These are phyloP conservation scores for Caretta caretta DNA, from an alignment of 2,113 vertebrate species.

Conservation along the genomic window DNA sequence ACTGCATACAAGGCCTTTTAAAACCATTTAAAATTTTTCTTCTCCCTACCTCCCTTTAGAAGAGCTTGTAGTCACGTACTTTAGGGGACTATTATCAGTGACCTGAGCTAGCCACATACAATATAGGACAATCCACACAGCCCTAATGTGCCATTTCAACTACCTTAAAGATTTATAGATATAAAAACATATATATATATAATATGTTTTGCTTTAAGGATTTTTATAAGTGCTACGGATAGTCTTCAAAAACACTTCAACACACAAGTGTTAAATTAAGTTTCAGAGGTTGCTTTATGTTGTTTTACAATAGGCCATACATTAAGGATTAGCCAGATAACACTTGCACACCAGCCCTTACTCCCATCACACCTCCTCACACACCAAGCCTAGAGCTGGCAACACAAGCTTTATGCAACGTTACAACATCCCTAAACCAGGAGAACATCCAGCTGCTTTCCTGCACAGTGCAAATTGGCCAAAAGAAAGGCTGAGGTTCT, in stretches of 20 bases:
- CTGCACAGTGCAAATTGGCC: neutral
- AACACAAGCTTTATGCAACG: neutral
- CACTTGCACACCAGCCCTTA: neutral
- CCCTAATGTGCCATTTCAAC: neutral
- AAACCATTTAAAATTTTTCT: neutral
- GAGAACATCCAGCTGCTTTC: neutral
- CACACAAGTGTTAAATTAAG: neutral
- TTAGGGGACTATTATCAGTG: neutral
- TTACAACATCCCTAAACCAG: fast-evolving
- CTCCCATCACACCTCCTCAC: neutral
- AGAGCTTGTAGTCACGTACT: neutral
- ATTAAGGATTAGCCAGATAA: neutral
- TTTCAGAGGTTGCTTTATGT: neutral
- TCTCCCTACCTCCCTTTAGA: neutral
- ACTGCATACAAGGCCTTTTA: neutral
- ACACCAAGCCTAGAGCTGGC: neutral
- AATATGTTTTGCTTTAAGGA: too few relatives aligned
- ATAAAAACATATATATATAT: neutral
- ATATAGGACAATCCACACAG: neutral
- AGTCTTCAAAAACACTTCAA: neutral
- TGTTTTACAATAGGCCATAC: neutral
- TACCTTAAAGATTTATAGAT: neutral
- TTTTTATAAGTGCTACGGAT: too few relatives aligned
- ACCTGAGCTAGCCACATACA: neutral
- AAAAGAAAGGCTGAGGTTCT: neutral